Base-by-base conservation (phyloP, 2,888 invertebrate genomes). In the Linyphia triangularis region DNA sequence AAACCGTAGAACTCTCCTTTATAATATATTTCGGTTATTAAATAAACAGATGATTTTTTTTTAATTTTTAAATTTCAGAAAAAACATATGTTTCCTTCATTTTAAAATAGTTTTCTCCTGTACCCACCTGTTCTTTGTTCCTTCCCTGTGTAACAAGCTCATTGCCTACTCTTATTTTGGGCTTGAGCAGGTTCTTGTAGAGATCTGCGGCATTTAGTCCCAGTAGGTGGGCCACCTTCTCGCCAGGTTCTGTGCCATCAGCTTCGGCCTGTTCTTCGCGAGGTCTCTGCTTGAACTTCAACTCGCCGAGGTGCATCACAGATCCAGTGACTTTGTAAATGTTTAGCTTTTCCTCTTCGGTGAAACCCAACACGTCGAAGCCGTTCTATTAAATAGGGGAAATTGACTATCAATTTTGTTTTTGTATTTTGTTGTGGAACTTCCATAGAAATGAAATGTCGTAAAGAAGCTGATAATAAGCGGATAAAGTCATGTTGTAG, bases 201-300 rank as follows among this genome's bases (percentile, higher is more conserved):
- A 99, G 93, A 93, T 97, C 97, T 90, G 94, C 94, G 93, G 95
- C 95, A 92, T 98, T 98, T 91, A 96, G 95, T 91, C 98, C 98
- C 93, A 98, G 95, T 91, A 99, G 95, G 94, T 96, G 97, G 92
- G 97, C 97, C 89, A 98, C 97, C 92, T 96, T 96, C 91, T 97
- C 96, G 95, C 98, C 99, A 93, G 98, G 98, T 96, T 98, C 93
- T 86, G 95, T 96, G 92, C 98, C 98, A 93, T 98, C 98, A 92
- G 98, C 96, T 94, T 99, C 98, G 94, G 98, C 98, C 95, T 99
- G 99, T 94, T 99, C 99, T 94, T 99, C 99, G 93, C 99, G 97
- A 95, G 99, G 99, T 94, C 99, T 97, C 95, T 99, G 99, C 94
- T 99, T 99, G 97, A 99, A 99, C 94, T 99, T 99, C 97, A 99